These are phyloP conservation scores for Axis porcinus DNA, from an alignment of 2,113 vertebrate species.

Conservation along the genomic window DNA sequence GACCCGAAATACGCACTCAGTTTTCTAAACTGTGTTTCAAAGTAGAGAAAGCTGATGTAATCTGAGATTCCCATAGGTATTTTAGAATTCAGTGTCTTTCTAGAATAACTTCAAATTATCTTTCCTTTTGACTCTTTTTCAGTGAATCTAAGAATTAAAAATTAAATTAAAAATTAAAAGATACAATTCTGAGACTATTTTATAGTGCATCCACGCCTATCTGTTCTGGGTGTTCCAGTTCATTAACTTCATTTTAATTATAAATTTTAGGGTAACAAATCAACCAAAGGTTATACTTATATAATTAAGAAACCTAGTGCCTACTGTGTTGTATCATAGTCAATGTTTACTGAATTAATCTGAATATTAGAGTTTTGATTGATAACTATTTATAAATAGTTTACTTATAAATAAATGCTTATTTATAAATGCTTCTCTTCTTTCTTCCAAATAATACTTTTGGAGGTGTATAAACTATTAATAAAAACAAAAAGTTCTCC, in stretches of 20 bases:
- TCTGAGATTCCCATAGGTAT: conserved; percentile 48
- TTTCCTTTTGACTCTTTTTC: conserved; percentile 56
- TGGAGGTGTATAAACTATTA: neutral
- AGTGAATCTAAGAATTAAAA: conserved; percentile 20
- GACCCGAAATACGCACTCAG: conserved; percentile 41
- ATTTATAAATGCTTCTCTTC: neutral
- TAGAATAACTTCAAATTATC: conserved; percentile 53
- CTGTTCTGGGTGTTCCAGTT: neutral
- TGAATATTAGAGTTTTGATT: neutral
- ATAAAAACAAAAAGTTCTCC: neutral
- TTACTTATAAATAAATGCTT: neutral
- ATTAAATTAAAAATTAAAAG: conserved; percentile 25
- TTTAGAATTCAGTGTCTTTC: conserved; percentile 53
- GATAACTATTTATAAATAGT: neutral
- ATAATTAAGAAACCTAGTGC: neutral
- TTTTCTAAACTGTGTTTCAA: conserved; percentile 36
- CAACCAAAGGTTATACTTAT: neutral
- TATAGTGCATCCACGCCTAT: neutral
- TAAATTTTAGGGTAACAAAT: conserved; percentile 13
- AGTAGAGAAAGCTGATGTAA: neutral
- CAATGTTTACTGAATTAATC: neutral
- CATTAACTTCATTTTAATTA: conserved; percentile 16
- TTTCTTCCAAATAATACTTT: neutral
- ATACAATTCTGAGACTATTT: neutral
- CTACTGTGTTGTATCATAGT: neutral